Evolutionary conservation across 2,113 vertebrate species (phyloP).

Genomic region (Sarotherodon lohbergeri): DNA sequence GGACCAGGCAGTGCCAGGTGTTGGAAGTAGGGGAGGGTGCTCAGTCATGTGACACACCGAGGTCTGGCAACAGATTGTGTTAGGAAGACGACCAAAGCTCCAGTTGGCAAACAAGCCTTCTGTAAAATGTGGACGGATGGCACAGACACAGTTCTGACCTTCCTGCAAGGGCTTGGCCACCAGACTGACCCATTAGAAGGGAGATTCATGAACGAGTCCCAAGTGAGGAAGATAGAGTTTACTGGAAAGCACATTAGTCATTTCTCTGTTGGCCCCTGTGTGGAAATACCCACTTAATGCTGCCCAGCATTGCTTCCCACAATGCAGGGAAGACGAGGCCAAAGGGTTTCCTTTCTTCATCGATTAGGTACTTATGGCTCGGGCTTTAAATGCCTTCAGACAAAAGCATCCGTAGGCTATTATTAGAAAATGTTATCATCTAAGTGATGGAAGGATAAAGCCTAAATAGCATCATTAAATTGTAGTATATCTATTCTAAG

Average conservation of each 20-base stretch:
- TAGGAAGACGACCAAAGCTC: constrained; percentile 19
- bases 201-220: constrained; percentile 42
- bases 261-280: constrained; percentile 42
- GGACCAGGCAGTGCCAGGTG: constrained; percentile 42
- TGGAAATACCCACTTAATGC: constrained; percentile 51
- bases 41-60: constrained; percentile 32
- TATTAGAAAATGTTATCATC: constrained; percentile 28
- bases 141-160: constrained; percentile 53
- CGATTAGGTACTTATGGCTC: constrained; percentile 13
- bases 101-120: constrained; percentile 7
- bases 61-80: constrained; percentile 21
- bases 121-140: constrained; percentile 3
- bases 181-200: constrained; percentile 50
- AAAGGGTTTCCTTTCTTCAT: constrained; percentile 28
- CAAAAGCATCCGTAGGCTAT: constrained; percentile 23
- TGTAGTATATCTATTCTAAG: neutral
- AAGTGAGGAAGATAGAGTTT: constrained; percentile 28
- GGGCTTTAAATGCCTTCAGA: constrained; percentile 9
- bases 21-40: constrained; percentile 9
- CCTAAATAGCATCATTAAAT: constrained; percentile 17
- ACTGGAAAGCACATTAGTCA: constrained; percentile 53
- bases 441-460: constrained; percentile 24
- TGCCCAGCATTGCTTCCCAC: constrained; percentile 7
- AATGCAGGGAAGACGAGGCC: neutral
- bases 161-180: constrained; percentile 57